Evolutionary conservation across 2,888 invertebrate species (phyloP).

Genomic region (Rhimphoctona megacephalus): DNA sequence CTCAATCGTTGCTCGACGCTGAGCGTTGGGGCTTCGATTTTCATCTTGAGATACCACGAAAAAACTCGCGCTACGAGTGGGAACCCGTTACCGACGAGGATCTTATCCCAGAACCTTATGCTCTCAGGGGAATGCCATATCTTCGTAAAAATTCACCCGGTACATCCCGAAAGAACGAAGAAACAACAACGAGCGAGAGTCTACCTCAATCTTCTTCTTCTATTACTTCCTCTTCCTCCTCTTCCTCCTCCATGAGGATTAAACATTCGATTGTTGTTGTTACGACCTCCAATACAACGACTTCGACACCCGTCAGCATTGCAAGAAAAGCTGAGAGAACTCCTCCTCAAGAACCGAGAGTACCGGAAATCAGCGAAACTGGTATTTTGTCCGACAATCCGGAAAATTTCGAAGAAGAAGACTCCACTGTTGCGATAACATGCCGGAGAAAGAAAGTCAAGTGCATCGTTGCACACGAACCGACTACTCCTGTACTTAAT

Average conservation of each 20-base stretch:
- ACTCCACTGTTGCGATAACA: conserved; percentile 28
- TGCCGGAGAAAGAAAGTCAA: conserved; percentile 72
- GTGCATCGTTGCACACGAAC: conserved; percentile 71
- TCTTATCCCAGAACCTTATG: conserved; percentile 82
- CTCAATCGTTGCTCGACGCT: conserved; percentile 87
- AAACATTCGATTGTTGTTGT: conserved; percentile 9
- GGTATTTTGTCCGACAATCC: conserved; percentile 31
- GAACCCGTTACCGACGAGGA: conserved; percentile 77
- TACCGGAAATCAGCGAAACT: conserved; percentile 78
- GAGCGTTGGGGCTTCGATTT: conserved; percentile 91
- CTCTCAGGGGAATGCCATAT: conserved; percentile 82
- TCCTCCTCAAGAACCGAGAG: conserved; percentile 81
- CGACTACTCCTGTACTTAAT: conserved; percentile 78
- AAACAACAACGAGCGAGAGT: conserved; percentile 19
- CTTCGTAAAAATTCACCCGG: conserved; percentile 79
- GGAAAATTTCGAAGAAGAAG: conserved; percentile 14
- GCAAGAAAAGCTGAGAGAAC: conserved; percentile 78
- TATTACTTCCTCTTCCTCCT: conserved; percentile 13
- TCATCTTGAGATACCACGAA: conserved; percentile 86
- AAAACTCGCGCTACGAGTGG: conserved; percentile 81
- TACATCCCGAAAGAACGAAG: conserved; percentile 76
- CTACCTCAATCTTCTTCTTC: conserved; percentile 14
- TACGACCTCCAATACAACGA: neutral
- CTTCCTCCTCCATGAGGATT: conserved; percentile 6
- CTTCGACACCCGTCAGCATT: conserved; percentile 8